Evolutionary conservation across 2,113 vertebrate species (phyloP).

Genomic region (Percopsis transmontana): DNA sequence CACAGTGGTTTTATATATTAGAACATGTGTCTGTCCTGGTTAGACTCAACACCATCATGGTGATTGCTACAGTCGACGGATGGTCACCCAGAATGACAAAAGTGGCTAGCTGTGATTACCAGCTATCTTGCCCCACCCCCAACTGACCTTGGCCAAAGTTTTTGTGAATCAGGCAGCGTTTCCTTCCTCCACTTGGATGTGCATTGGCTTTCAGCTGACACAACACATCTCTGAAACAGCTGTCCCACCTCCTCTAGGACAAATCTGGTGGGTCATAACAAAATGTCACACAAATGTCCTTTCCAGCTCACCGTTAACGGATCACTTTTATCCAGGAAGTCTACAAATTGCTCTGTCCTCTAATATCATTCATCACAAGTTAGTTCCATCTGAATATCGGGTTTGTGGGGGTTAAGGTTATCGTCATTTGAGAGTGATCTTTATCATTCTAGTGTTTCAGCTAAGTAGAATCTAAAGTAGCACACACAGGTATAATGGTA

Average conservation of each 20-base stretch:
- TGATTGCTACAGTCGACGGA: conserved; percentile 28
- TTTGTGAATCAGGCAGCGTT: conserved; percentile 48
- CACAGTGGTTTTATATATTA: conserved; percentile 38
- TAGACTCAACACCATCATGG: conserved; percentile 26
- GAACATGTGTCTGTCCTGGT: conserved; percentile 29
- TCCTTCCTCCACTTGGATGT: conserved; percentile 36
- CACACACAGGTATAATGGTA: too few species aligned
- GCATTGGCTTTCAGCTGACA: conserved; percentile 48
- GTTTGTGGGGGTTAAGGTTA: too few species aligned
- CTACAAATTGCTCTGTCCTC: neutral
- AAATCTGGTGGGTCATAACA: conserved; percentile 38
- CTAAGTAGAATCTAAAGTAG: too few species aligned
- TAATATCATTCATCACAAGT: too few species aligned
- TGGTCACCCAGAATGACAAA: conserved; percentile 18
- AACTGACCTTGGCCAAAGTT: conserved; percentile 54
- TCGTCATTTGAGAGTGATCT: too few species aligned
- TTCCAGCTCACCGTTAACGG: conserved; percentile 27
- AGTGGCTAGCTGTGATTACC: conserved; percentile 33
- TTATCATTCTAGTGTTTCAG: too few species aligned
- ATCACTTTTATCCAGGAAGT: conserved; percentile 4
- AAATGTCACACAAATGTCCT: conserved; percentile 50
- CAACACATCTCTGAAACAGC: conserved; percentile 42
- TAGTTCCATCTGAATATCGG: too few species aligned
- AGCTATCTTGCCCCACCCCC: conserved; percentile 6
- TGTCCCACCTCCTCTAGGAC: conserved; percentile 44